Evolutionary conservation across 2,888 invertebrate species (phyloP).

Genomic region (Rhamnusium bicolor): DNA sequence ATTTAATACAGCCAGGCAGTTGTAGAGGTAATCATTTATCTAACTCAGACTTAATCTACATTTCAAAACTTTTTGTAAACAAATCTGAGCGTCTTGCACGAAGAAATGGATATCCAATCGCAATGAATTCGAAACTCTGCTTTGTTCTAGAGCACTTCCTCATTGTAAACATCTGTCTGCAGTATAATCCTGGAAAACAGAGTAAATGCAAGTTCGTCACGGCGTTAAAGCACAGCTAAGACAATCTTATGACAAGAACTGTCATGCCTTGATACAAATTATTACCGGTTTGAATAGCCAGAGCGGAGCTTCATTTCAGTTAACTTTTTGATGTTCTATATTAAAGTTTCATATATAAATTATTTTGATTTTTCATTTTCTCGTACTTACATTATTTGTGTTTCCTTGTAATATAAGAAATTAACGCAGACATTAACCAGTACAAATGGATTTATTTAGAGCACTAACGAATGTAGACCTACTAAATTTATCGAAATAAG

Average conservation of each 20-base stretch:
- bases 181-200: constrained; percentile 45
- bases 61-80: constrained; percentile 43
- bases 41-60: constrained; percentile 52
- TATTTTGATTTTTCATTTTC: too few relatives aligned
- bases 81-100: constrained; percentile 26
- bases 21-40: constrained; percentile 24
- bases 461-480: too few relatives aligned
- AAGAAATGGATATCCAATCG: constrained; percentile 57
- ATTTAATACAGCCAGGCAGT: constrained; percentile 5
- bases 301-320: background rate
- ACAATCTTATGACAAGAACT: constrained; percentile 17
- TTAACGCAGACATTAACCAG: too few relatives aligned
- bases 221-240: constrained; percentile 19
- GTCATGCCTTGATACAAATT: background rate
- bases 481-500: too few relatives aligned
- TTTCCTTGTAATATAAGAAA: too few relatives aligned
- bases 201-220: constrained; percentile 12
- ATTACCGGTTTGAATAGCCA: background rate
- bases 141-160: constrained; percentile 7
- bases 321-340: background rate
- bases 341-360: background rate
- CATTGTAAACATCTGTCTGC: constrained; percentile 52
- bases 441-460: too few relatives aligned
- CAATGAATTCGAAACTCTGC: constrained; percentile 46
- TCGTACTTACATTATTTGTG: too few relatives aligned